phyloP scores from a whole-genome alignment of 2,888 invertebrate species.

The Luffia ferchaultella region DNA sequence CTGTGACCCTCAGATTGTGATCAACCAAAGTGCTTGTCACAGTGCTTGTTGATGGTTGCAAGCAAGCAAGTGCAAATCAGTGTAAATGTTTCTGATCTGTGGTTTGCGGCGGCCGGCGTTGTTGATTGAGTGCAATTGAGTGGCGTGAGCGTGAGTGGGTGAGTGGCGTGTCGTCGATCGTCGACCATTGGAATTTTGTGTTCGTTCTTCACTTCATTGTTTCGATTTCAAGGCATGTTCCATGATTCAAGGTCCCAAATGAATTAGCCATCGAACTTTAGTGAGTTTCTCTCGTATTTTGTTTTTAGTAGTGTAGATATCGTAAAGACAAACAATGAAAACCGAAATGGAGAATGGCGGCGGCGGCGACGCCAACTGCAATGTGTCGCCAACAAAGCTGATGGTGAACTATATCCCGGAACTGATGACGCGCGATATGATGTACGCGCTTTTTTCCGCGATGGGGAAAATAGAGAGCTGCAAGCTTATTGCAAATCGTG shows the following conservation, averaged over 20 bases:
- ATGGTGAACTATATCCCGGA: slow-evolving; percentile 66
- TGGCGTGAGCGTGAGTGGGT: too few species aligned
- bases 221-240: too few species aligned
- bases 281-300: slow-evolving; percentile 50
- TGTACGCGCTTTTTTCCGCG: slow-evolving; percentile 62
- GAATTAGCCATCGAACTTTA: slow-evolving; percentile 42
- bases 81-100: too few species aligned
- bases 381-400: slow-evolving; percentile 66
- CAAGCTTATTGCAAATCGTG: slow-evolving; percentile 58
- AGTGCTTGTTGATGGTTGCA: too few species aligned
- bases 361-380: slow-evolving; percentile 55
- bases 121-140: too few species aligned
- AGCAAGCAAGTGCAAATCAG: too few species aligned
- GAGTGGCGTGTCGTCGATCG: neutral
- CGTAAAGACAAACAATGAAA: slow-evolving; percentile 44
- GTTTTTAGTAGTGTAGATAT: slow-evolving; percentile 57
- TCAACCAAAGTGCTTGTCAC: too few species aligned
- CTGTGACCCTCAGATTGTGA: too few species aligned
- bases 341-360: slow-evolving; percentile 65
- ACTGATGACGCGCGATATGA: slow-evolving; percentile 63
- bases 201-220: slow-evolving; percentile 41
- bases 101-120: neutral
- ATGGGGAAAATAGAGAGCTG: slow-evolving; percentile 64
- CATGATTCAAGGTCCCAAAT: slow-evolving; percentile 51
- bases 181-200: neutral